Evolutionary conservation across 2,888 invertebrate genomes (phyloP), one percentile per base, ranked within the genome.

Genomic region (Drosophila koepferae): DNA sequence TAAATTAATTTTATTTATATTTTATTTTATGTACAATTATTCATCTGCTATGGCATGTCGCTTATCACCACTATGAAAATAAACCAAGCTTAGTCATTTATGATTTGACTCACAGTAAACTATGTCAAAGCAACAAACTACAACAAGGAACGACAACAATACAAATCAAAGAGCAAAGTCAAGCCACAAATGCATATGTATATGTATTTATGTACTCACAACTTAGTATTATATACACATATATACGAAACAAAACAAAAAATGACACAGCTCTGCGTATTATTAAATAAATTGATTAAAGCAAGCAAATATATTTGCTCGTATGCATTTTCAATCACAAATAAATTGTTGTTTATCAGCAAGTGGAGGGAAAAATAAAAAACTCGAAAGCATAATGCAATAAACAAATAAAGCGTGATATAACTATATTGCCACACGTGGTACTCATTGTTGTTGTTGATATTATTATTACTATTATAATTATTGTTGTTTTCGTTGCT

Each of bases 301-400:
- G 38, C 16, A 18, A n/a, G 3, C n/a, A 34, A 20, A 36, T 31
- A 46, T 18, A 46, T 18, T 36, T 48, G 34, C 16, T 46, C 18
- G 14, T 18, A 20, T 68, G 61, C 48, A 58, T n/a, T 58, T 68
- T 46, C 34, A 68, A 71, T 62, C 54, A 43, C 63, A 66, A 67
- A n/a, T 44, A 46, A 60, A 55, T 74, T 65, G 34, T 28, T 41
- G 18, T 40, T 66, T 63, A 72, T 65, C 72, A 60, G 43, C 44
- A 58, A 38, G 53, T 53, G 16, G 38, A 38, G 38, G 38, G 14
- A 6, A 34, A 16, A 44, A 31, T 20, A 44, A 18, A 10, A 20
- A 44, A 62, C 51, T 76, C 65, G 66, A 75, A 71, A 67, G 54
- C 72, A 46, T 68, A 68, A 58, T 74, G 74, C 74, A 77, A 63